A percentile compares a stretch with the other conserved stretches of the same genome.
These are phyloP conservation scores for Callyntrura guangdongensis DNA, from an alignment of 2,888 invertebrate genomes.

Conservation along the genomic window DNA sequence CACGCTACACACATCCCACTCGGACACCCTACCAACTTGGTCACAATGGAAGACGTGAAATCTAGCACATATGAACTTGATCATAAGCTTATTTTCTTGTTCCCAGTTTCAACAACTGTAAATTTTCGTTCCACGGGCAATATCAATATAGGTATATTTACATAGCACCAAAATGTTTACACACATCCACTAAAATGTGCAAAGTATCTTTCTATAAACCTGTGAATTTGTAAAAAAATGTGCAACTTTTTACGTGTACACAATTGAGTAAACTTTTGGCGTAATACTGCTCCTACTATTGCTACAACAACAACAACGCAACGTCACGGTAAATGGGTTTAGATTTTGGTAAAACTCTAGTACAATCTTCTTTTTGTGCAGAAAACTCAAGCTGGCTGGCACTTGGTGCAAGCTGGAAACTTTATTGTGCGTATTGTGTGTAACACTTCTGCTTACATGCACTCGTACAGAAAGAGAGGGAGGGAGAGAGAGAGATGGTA, in stretches of 20 bases:
- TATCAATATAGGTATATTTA: not conserved
- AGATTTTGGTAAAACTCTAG: too few relatives aligned
- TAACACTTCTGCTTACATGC: not conserved
- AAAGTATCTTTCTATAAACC: not conserved
- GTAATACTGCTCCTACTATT: not conserved
- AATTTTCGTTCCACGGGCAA: too few relatives aligned
- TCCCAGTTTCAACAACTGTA: too few relatives aligned
- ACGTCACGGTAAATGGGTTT: too few relatives aligned
- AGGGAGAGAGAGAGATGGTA: too few relatives aligned
- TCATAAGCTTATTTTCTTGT: too few relatives aligned
- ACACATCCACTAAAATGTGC: not conserved
- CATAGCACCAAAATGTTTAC: not conserved
- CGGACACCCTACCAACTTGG: too few relatives aligned
- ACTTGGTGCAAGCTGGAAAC: not conserved
- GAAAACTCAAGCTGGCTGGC: not conserved
- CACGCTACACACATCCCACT: too few relatives aligned
- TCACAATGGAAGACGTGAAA: too few relatives aligned
- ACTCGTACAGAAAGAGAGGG: not conserved
- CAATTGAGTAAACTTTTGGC: conserved; percentile 42
- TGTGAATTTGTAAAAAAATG: not conserved
- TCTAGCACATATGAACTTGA: too few relatives aligned
- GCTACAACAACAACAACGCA: too few relatives aligned
- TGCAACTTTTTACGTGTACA: not conserved
- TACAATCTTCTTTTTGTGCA: too few relatives aligned
- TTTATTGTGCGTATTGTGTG: not conserved